Percentiles rank a stretch among this genome's conserved stretches.
Conservation (phyloP, 2,888 invertebrate species). For the Choristoneura rosaceana region DNA sequence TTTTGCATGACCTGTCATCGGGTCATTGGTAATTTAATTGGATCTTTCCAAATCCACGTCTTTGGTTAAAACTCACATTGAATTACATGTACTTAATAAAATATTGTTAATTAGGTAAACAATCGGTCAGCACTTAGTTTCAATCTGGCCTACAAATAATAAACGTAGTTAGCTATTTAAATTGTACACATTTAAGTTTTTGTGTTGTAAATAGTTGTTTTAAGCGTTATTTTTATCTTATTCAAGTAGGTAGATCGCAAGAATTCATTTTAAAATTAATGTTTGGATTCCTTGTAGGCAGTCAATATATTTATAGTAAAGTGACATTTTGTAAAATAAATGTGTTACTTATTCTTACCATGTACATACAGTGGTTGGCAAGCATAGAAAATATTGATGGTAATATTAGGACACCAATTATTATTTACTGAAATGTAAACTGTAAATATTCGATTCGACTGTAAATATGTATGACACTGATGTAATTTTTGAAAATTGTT, state of each 20-base stretch:
- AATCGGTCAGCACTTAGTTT: conserved; percentile 48
- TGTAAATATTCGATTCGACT: not conserved
- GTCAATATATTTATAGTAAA: not conserved
- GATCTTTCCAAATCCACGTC: not conserved
- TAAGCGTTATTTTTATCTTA: not conserved
- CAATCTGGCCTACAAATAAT: conserved; percentile 54
- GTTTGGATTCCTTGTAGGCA: not conserved
- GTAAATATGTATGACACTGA: too few species aligned
- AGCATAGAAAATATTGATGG: not conserved
- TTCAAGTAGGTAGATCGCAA: not conserved
- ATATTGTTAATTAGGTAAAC: conserved; percentile 8
- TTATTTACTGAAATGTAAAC: not conserved
- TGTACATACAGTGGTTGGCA: not conserved
- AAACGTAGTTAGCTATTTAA: not conserved
- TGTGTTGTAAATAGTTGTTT: not conserved
- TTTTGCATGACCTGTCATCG: not conserved
- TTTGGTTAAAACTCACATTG: not conserved
- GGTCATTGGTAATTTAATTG: not conserved
- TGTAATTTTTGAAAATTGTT: too few species aligned
- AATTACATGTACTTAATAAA: not conserved
- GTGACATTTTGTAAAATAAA: conserved; percentile 1
- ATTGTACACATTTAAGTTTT: conserved; percentile 4
- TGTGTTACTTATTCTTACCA: not conserved
- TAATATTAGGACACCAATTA: not conserved
- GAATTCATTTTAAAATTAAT: not conserved